These are phyloP conservation scores for Nematolebias whitei DNA, from an alignment of 2,113 vertebrate genomes.

Conservation along the genomic window DNA sequence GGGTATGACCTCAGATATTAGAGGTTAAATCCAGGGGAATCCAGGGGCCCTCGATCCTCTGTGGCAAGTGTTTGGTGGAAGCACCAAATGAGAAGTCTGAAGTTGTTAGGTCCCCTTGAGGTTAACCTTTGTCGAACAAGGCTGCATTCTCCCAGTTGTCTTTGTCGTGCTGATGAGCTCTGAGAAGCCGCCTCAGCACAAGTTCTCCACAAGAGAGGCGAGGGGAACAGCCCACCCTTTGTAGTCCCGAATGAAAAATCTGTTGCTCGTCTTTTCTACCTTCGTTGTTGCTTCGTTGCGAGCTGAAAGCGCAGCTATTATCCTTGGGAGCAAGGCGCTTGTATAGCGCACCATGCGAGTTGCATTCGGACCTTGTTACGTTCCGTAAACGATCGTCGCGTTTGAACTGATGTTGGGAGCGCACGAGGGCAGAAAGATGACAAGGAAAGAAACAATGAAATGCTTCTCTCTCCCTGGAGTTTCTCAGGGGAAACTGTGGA, in stretches of 20 bases:
- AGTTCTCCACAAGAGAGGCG: slow-evolving; percentile 66
- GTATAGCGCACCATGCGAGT: slow-evolving; percentile 44
- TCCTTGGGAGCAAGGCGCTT: slow-evolving; percentile 28
- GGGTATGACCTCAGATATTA: slow-evolving; percentile 61
- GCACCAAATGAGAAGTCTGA: slow-evolving; percentile 73
- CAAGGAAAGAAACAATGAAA: slow-evolving; percentile 65
- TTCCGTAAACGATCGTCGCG: slow-evolving; percentile 60
- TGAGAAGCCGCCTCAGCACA: slow-evolving; percentile 57
- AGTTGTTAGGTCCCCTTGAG: slow-evolving; percentile 74
- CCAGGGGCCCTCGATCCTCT: slow-evolving; percentile 44
- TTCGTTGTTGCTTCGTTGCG: slow-evolving; percentile 47
- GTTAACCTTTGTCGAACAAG: slow-evolving; percentile 77
- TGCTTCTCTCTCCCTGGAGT: slow-evolving; percentile 62
- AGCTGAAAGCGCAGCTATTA: slow-evolving; percentile 36
- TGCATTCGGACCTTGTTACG: slow-evolving; percentile 60
- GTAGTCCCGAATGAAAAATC: slow-evolving; percentile 70
- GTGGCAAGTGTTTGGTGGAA: slow-evolving; percentile 63
- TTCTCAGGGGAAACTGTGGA: slow-evolving; percentile 54
- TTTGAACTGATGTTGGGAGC: slow-evolving; percentile 57
- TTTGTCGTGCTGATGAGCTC: slow-evolving; percentile 77
- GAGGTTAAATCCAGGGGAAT: slow-evolving; percentile 71
- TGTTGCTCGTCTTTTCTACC: slow-evolving; percentile 50
- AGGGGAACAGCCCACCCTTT: slow-evolving; percentile 57
- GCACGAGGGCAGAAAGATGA: slow-evolving; percentile 46
- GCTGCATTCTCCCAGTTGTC: slow-evolving; percentile 69